A percentile compares a stretch with the other conserved stretches of the same genome.
phyloP scores from a whole-genome alignment of 2,888 invertebrate species.

The Eristalis pertinax region DNA sequence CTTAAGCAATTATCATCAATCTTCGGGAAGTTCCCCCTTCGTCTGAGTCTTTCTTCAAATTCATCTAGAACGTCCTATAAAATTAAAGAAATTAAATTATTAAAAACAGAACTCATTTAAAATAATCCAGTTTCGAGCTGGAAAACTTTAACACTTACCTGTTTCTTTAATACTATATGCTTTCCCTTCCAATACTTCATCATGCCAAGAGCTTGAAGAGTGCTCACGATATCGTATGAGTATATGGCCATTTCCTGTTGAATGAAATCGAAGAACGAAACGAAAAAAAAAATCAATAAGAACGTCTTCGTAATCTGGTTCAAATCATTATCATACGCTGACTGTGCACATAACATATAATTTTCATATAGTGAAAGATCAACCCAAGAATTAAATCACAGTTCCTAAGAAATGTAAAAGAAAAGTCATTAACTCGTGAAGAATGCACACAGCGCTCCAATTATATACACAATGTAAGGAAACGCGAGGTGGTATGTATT shows the following conservation, averaged over 20 bases:
- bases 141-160: conserved; percentile 83
- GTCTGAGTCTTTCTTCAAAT: conserved; percentile 91
- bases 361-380: not conserved
- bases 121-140: not conserved
- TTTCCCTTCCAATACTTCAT: conserved; percentile 99
- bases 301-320: not conserved
- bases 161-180: conserved; percentile 96
- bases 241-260: conserved; percentile 95
- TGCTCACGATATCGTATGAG: conserved; percentile 98
- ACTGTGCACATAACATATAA: not conserved
- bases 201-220: conserved; percentile 96
- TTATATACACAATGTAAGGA: not conserved
- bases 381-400: not conserved
- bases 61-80: conserved; percentile 95
- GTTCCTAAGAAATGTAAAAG: not conserved
- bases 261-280: conserved; percentile 80
- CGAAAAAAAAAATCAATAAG: not conserved
- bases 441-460: not conserved
- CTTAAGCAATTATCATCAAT: conserved; percentile 93
- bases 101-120: too few species aligned
- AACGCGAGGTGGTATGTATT: not conserved
- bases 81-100: not conserved
- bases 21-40: conserved; percentile 90
- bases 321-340: not conserved
- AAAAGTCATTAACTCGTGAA: not conserved